phyloP scores from a whole-genome alignment of 2,113 vertebrate species.

The Copsychus sechellarum region DNA sequence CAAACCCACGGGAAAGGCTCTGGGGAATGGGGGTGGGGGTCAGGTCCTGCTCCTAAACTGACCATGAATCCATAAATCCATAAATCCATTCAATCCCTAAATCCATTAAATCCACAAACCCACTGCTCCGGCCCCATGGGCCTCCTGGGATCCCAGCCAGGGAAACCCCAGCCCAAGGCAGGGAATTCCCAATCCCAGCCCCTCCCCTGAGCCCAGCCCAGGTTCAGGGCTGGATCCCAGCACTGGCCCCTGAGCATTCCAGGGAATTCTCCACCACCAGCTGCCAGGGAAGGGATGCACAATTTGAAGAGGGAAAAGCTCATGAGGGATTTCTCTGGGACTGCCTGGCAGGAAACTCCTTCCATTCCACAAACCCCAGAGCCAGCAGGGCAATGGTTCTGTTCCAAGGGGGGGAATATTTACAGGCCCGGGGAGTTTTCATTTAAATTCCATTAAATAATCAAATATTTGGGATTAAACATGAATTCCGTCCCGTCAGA shows the following conservation, averaged over 20 bases:
- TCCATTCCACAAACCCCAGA: background rate
- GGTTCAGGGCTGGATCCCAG: rapidly evolving
- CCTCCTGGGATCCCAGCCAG: background rate
- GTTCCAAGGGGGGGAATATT: background rate
- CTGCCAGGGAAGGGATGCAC: background rate
- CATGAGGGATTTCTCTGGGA: background rate
- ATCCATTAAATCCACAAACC: background rate
- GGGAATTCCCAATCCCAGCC: background rate
- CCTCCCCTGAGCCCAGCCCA: background rate
- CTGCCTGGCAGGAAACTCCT: background rate
- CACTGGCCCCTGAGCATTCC: background rate
- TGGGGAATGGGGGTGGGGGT: background rate
- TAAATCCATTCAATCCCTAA: background rate
- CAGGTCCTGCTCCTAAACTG: rapidly evolving
- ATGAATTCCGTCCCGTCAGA: background rate
- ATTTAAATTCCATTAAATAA: conserved; percentile 12
- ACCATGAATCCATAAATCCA: background rate
- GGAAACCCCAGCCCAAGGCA: background rate
- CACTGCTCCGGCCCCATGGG: rapidly evolving
- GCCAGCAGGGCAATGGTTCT: background rate
- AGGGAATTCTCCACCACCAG: rapidly evolving
- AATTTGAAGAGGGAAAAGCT: background rate
- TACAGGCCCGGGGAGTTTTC: background rate
- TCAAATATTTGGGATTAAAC: background rate
- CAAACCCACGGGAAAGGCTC: background rate